These are phyloP conservation scores for Malacoraja senta DNA, from an alignment of 2,797 vertebrate genomes.

Conservation along the genomic window DNA sequence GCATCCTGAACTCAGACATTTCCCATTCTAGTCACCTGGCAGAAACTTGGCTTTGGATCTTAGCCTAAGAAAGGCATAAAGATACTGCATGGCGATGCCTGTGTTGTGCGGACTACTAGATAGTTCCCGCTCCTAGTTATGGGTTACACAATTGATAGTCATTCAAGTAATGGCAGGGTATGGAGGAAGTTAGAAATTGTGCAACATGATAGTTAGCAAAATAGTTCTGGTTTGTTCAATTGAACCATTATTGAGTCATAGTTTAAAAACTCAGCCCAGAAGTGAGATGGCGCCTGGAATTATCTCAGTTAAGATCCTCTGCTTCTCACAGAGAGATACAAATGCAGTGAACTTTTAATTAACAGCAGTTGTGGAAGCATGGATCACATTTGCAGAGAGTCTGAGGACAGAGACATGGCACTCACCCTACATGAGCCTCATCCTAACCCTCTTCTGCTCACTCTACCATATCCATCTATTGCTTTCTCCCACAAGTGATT, in stretches of 20 bases:
- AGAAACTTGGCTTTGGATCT: not conserved
- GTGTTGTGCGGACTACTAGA: not conserved
- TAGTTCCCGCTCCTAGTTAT: conserved; percentile 6
- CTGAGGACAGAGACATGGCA: not conserved
- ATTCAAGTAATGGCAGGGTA: not conserved
- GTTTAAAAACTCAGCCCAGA: not conserved
- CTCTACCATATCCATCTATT: not conserved
- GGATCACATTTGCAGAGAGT: not conserved
- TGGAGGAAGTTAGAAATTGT: not conserved
- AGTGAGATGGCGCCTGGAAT: not conserved
- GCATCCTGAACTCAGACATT: not conserved
- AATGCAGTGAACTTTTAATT: not conserved
- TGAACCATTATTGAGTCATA: not conserved
- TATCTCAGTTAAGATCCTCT: not conserved
- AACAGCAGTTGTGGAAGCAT: not conserved
- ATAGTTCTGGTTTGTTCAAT: conserved; percentile 14
- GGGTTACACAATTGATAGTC: not conserved
- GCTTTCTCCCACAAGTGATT: not conserved
- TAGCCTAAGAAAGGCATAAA: no score
- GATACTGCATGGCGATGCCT: no score
- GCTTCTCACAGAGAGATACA: not conserved
- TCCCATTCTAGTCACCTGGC: no score
- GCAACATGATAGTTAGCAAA: not conserved
- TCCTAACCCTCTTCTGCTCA: not conserved
- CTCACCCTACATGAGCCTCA: not conserved